Evolutionary conservation across 1,140 invertebrate species (phyloP), one percentile per base, ranked within the genome.

Genomic region (Cotesia vestalis): DNA sequence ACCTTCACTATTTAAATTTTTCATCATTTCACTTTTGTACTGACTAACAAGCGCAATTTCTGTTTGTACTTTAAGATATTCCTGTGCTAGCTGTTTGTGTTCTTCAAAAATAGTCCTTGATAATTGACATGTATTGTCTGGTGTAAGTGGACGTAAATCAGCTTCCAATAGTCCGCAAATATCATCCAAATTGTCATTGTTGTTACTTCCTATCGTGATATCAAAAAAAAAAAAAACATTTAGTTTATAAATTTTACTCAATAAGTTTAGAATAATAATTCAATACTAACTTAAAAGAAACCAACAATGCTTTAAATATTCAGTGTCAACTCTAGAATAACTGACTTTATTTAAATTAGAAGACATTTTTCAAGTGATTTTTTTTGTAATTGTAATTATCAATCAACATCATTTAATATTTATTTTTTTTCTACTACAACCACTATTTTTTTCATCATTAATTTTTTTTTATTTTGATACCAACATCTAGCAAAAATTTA

Each of bases 91-190:
- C 80, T 92, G 89, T 78, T 94, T 94, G 82, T 97, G 95, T 76
- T 95, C 92, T 69, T 96, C 90, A 85, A 94, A 97, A 71, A 97
- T 94, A 69, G 91, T 85, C 78, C 93, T 89, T 46, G 95, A 96
- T 81, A 93, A 90, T 34, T 91, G 88, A 83, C 92, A 93, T 68
- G 89, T 90, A 66, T 91, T 89, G 84, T 95, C 92, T 5, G 95
- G 95, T 20, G 92, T 91, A 63, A 94, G 89, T 0, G 96, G 95
- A 78, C 94, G 88, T 59, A 95, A 86, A 72, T 94, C 91, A 0
- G 91, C 90, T 82, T 96, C 94, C 72, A 96, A 84, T 76, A 94
- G 89, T 78, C 92, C 89, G 80, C 92, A 91, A 79, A 93, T 89
- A 14, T 92, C 91, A 77, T 93, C 92, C 66, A 93, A 84, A 75